phyloP scores from a whole-genome alignment of 1,140 invertebrate species.

The Polypedilum vanderplanki region DNA sequence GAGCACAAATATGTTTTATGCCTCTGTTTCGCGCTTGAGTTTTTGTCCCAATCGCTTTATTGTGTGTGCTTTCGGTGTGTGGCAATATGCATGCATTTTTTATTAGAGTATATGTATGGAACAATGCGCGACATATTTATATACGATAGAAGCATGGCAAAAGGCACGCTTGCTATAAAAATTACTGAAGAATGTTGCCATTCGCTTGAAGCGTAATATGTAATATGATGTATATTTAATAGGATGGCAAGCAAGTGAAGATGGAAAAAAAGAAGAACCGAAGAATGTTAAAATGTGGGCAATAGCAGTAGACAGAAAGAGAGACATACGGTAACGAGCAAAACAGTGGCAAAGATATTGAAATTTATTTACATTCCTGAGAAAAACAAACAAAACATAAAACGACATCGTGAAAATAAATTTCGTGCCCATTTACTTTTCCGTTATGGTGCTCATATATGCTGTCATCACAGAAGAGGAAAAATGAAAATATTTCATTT shows the following conservation, averaged over 20 bases:
- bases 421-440: neutral
- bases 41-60: slow-evolving; percentile 7
- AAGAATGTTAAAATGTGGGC: neutral
- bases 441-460: neutral
- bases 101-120: neutral
- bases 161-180: slow-evolving; percentile 8
- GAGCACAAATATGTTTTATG: neutral
- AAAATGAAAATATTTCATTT: neutral
- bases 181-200: slow-evolving; percentile 12
- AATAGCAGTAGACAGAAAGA: neutral
- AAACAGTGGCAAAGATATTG: neutral
- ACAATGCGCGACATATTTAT: neutral
- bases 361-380: slow-evolving; percentile 19
- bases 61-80: neutral
- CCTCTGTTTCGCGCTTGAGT: neutral
- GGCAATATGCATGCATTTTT: slow-evolving; percentile 3
- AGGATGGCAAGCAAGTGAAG: neutral
- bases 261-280: neutral
- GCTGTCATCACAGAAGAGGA: neutral
- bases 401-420: slow-evolving; percentile 12
- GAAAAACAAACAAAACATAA: neutral
- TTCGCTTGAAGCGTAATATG: neutral
- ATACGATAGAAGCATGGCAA: neutral
- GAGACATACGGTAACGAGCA: neutral
- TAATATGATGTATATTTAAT: slow-evolving; percentile 20